These are phyloP conservation scores for Sarotherodon lohbergeri DNA, from an alignment of 2,113 vertebrate species.

Conservation along the genomic window DNA sequence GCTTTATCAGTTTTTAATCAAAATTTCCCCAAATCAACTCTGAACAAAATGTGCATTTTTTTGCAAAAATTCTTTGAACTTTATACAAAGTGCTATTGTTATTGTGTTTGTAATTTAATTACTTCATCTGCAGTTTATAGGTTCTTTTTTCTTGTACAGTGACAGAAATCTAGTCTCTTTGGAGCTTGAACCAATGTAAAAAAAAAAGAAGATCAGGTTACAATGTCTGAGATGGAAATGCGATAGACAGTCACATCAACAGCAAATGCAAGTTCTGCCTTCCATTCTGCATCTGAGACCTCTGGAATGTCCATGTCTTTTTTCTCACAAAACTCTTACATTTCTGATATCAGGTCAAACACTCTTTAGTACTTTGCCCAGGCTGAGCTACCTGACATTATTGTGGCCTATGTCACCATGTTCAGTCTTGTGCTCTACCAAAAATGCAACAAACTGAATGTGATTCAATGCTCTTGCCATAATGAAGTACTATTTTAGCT, in stretches of 20 bases:
- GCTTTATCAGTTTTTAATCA: not conserved
- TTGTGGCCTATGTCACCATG: not conserved
- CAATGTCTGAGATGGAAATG: not conserved
- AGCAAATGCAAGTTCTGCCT: not conserved
- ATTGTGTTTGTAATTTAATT: not conserved
- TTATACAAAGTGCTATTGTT: rapidly evolving
- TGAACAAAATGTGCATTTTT: not conserved
- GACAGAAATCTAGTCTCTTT: not conserved
- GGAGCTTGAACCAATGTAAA: not conserved
- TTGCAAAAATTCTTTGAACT: not conserved
- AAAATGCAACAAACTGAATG: not conserved
- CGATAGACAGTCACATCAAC: not conserved
- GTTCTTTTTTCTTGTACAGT: not conserved
- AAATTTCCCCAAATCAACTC: not conserved
- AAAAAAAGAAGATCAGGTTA: not conserved
- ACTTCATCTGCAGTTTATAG: not conserved
- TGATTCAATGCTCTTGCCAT: not conserved
- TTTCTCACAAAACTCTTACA: not conserved
- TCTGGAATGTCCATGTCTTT: rapidly evolving
- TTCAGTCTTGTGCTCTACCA: not conserved
- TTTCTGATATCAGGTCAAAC: not conserved
- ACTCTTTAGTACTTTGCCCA: not conserved
- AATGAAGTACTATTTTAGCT: not conserved
- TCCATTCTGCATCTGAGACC: not conserved
- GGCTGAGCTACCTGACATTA: not conserved